Evolutionary conservation across 1,140 invertebrate genomes (phyloP), one percentile per base, ranked within the genome.

Genomic region (Triops longicaudatus): DNA sequence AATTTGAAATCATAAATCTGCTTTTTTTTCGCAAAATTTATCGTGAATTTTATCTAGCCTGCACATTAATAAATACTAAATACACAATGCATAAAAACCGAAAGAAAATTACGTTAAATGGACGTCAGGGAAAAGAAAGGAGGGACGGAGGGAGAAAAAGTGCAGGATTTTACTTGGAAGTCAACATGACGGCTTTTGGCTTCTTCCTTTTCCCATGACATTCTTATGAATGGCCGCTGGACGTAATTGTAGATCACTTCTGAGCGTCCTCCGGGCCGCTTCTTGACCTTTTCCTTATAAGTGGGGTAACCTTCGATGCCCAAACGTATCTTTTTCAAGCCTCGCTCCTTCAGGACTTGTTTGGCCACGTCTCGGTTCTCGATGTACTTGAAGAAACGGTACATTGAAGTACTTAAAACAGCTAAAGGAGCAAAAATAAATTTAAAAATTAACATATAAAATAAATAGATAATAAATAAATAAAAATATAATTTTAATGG

Each of bases 201-300:
- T 83, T 99, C 98, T 82, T 99, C 97, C 81, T 99, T 99, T 83
- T 99, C 98, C 98, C 98, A 99, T 0, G 97, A 99, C 95, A 99
- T 98, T 81, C 98, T 95, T 72, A 99, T 95, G 83, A 99, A 99
- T 0, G 98, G 98, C n/a, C 98, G 87, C 83, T 99, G 98, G 0
- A 99, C 97, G 84, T 99, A 99, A 85, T 99, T 99, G 85, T 99
- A 99, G 79, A 99, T 98, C 0, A 99, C 98, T 87, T 97, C 94
- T 2, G 94, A 91, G 44, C 95, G 87, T 14, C 95, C 95, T 12
- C 95, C 94, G 0, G 96, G 93, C 26, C 97, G 87, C 81, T 93
- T 92, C 82, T 93, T 96, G 1, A 91, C 84, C 83, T 99, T 99
- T 83, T 99, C 98, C 83, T 98, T 99, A 86, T 99, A 96, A 1